These are phyloP conservation scores for Scolopax bukidnonensis DNA, from an alignment of 2,797 vertebrate species.

Conservation along the genomic window DNA sequence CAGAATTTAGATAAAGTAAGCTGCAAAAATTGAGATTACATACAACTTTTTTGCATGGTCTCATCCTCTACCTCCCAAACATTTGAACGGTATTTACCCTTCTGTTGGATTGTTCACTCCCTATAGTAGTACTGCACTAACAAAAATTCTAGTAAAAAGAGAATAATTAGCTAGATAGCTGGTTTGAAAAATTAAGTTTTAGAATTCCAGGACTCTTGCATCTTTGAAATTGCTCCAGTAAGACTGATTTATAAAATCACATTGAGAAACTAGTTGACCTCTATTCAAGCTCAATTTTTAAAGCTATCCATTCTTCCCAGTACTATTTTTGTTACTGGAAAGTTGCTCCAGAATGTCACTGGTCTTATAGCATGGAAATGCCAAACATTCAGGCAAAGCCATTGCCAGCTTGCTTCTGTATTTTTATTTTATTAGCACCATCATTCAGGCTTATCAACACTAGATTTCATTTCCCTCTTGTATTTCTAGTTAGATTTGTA, in stretches of 20 bases:
- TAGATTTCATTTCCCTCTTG: neutral
- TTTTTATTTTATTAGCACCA: neutral
- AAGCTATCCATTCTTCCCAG: neutral
- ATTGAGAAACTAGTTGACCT: neutral
- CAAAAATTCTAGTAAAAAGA: neutral
- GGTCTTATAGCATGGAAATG: neutral
- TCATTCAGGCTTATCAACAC: neutral
- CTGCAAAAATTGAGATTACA: neutral
- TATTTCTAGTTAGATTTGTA: neutral
- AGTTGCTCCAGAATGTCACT: neutral
- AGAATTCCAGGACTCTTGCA: neutral
- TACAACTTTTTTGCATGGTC: neutral
- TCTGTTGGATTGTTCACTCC: neutral
- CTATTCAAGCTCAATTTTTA: neutral
- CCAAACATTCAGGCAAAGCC: neutral
- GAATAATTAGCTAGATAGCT: neutral
- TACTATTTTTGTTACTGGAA: neutral
- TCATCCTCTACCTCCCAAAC: neutral
- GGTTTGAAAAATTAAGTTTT: neutral
- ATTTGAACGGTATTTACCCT: neutral
- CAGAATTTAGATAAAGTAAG: slow-evolving; percentile 13
- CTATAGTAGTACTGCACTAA: neutral
- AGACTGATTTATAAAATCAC: neutral
- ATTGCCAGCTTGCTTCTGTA: neutral
- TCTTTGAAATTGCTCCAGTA: neutral